These are phyloP conservation scores for Hypsibius dujardini DNA, from an alignment of 1,140 invertebrate species.

Conservation along the genomic window DNA sequence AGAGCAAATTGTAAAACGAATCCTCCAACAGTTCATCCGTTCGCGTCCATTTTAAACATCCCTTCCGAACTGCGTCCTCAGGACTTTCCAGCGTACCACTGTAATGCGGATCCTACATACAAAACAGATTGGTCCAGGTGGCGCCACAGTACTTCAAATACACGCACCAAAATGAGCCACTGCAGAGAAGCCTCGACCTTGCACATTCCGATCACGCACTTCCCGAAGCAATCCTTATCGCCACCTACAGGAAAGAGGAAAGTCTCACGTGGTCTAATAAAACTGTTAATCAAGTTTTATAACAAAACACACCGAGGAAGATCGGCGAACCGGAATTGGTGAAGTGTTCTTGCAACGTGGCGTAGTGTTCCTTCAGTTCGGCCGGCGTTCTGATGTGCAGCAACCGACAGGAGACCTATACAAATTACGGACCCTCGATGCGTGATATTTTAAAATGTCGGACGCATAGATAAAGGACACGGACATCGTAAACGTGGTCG, in stretches of 20 bases:
- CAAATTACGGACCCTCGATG: background rate
- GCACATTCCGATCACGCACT: conserved; percentile 3
- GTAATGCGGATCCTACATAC: conserved; percentile 7
- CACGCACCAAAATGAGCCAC: background rate
- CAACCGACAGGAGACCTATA: background rate
- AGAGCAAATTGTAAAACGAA: background rate
- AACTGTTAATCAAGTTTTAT: background rate
- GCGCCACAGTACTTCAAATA: background rate
- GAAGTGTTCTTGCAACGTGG: background rate
- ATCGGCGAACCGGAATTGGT: background rate
- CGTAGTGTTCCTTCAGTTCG: background rate
- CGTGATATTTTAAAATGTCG: too few relatives aligned
- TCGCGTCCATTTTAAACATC: background rate
- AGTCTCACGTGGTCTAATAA: background rate
- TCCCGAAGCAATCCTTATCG: conserved; percentile 9
- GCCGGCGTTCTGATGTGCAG: background rate
- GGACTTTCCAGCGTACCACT: background rate
- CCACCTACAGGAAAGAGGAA: background rate
- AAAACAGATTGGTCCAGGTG: background rate
- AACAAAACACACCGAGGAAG: background rate
- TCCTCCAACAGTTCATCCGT: background rate
- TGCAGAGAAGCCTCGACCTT: background rate
- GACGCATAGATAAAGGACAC: background rate
- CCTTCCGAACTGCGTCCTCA: background rate
- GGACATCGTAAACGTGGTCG: conserved; percentile 2